Base-by-base conservation (phyloP, 2,888 invertebrate species). In the Antheraea yamamai region DNA sequence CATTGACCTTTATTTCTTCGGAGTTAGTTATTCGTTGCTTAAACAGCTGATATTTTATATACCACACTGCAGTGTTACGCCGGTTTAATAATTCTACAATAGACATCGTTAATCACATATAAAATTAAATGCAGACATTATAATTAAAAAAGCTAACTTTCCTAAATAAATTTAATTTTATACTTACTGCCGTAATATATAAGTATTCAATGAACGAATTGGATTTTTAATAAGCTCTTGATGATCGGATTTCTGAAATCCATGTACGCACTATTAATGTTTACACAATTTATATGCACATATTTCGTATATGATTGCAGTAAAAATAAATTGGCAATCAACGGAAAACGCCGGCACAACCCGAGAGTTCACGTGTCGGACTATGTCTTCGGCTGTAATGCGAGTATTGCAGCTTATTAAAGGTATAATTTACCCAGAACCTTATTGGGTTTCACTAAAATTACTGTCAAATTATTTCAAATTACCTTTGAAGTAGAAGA, bases 1-100 rank as follows among this genome's bases (percentile, higher is more conserved):
- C 68, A 75, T 75, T 76, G 81, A 83, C 81, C 81, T 83, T 83
- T 76, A 78, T 55, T 64, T 23, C 35, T 68, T 71, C 18, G 26
- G 12, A 39, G 58, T 39, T 61, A 73, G 77, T 35, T 61, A 39
- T n/a, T 12, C 39, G 18, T 35, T 35, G 35, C 12, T 39, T 20
- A 35, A n/a, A 39, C 70, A 39, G 16, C 26, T 16, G 26, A 39
- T 68, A 39, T 39, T 18, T 70, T 70, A 39, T 30, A 66, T 23
- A 61, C n/a, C 64, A 66, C 30, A 16, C 26, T 30, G 6, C 35
- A 39, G 35, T 39, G 35, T 39, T 66, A 66, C 16, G 26, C 7
- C 16, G 26, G 10, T 4, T 16, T 3, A 61, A 30, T 26, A 66
- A 66, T 16, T 30, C 14, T 20, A 30, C 16, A 26, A 4, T 66